Evolutionary conservation across 2,797 vertebrate genomes (phyloP).

Genomic region (Sebastes hubbsi): DNA sequence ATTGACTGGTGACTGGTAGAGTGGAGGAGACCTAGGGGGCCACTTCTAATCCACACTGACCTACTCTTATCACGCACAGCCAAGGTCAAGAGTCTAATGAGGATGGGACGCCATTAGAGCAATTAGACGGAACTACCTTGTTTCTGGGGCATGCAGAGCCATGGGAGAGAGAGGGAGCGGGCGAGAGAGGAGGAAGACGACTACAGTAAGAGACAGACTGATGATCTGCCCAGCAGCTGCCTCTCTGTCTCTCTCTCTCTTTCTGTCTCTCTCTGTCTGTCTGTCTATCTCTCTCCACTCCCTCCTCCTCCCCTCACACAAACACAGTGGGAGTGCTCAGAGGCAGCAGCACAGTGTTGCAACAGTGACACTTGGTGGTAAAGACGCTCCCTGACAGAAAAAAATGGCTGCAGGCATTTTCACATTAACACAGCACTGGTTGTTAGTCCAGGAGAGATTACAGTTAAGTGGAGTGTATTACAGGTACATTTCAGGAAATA

Average conservation of each 20-base stretch:
- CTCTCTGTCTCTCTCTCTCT: slow-evolving; percentile 24
- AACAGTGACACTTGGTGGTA: slow-evolving; percentile 80
- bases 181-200: slow-evolving; percentile 6
- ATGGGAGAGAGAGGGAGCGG: slow-evolving; percentile 32
- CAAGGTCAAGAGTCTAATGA: slow-evolving; percentile 85
- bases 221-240: slow-evolving; percentile 58
- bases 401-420: slow-evolving; percentile 22
- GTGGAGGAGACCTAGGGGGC: slow-evolving; percentile 64
- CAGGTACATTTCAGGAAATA: neutral
- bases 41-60: slow-evolving; percentile 78
- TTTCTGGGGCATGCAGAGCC: slow-evolving; percentile 72
- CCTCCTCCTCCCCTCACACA: slow-evolving; percentile 18
- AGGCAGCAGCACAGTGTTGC: slow-evolving; percentile 50
- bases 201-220: slow-evolving; percentile 61
- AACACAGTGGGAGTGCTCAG: neutral
- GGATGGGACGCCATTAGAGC: slow-evolving; percentile 79
- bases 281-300: neutral
- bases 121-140: slow-evolving; percentile 79
- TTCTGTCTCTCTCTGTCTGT: slow-evolving; percentile 7
- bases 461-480: neutral
- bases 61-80: slow-evolving; percentile 73
- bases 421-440: neutral
- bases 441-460: neutral
- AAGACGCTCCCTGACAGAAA: slow-evolving; percentile 23
- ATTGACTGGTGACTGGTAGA: slow-evolving; percentile 65